Base-by-base conservation (phyloP, 2,888 invertebrate genomes). In the Pandemis cinnamomeana region DNA sequence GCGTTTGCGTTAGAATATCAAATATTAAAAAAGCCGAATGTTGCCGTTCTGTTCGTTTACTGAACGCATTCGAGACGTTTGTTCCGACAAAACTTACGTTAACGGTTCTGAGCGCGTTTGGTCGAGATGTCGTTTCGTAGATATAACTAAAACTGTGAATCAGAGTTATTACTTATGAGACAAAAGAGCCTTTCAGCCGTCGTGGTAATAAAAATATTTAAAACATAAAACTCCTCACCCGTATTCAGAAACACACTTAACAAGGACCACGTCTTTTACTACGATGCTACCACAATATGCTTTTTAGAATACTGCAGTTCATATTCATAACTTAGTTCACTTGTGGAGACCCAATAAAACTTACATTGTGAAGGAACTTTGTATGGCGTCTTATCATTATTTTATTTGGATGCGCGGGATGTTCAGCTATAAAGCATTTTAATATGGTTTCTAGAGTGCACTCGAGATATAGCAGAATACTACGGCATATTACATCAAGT, bases 391-490 rank as follows among this genome's bases (percentile, higher is more conserved):
- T 71, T 58, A 69, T 70, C 60, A 70, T 70, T 74, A 70, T 64
- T 70, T 61, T 58, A 64, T 69, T 70, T 48, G 60, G 70, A 69
- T 68, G 60, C 62, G n/a, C 46, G 41, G 10, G 20, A 48, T 70
- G 69, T 66, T 6, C 5, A 11, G 27, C 51, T 41, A 64, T 73
- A 70, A 73, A 73, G 27, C 73, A 64, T 73, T 66, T 70, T 73
- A 69, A 72, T 69, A 69, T 61, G 13, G 58, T 46, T 27, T 20
- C 69, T 64, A 64, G 68, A 69, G 72, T 73, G 72, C 72, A 64
- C 69, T 48, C 51, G 41, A 15, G 44, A 11, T 48, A 48, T 46
- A 64, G 10, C 63, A 10, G 20, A 36, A 15, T 53, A 36, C 4
- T 36, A 36, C 27, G 27, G 27, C n/a, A n/a, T 15, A 53, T 8